Evolutionary conservation across 2,797 vertebrate genomes (phyloP), one percentile per base, ranked within the genome.

Genomic region (Pangasius krempfi): DNA sequence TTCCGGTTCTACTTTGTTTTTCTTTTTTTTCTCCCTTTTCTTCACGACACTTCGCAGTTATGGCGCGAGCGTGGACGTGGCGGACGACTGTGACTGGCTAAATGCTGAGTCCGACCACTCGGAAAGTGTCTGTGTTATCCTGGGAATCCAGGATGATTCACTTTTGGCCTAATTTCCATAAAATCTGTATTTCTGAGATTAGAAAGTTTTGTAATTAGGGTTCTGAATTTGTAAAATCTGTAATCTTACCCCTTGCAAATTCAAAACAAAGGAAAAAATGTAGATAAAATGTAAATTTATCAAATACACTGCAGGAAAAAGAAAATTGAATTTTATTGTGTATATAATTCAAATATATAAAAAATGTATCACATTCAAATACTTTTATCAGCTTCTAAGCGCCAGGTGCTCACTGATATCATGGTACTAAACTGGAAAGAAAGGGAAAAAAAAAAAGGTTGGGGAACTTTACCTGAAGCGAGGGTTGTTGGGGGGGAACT

Each of bases 401-500:
- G 0, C 44, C 62, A 33, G 33, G 25, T 0, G 27, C 56, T 97
- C 94, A 96, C 88, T 86, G 86, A 85, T 88, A 91, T 87, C 88
- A 56, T 86, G 80, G 88, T 75, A 88, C 58, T 73, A 72, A 30
- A 33, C 25, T 85, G 60, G 47, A 33, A 78, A 37, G 12, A n/a
- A 93, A 94, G 10, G 6, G 92, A 94, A 44, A 5, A 2, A 68
- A 4, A 60, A 47, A 68, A 52, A 52, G 47, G 44, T 20, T 94
- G 90, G 88, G 91, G 94, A 94, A 94, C 95, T 97, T 96, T 98
- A 99, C 98, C 98, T 97, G 97, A 97, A 96, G 97, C 96, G 91
- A 97, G 94, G 92, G 97, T 96, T 93, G 96, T 96, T 91, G 97
- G 97, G 92, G 97, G 97, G 95, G 97, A 97, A 86, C 97, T 97